Percentiles rank a stretch among this genome's conserved stretches.
Conservation (phyloP, 2,113 vertebrate species). For the Megatriorchis doriae region DNA sequence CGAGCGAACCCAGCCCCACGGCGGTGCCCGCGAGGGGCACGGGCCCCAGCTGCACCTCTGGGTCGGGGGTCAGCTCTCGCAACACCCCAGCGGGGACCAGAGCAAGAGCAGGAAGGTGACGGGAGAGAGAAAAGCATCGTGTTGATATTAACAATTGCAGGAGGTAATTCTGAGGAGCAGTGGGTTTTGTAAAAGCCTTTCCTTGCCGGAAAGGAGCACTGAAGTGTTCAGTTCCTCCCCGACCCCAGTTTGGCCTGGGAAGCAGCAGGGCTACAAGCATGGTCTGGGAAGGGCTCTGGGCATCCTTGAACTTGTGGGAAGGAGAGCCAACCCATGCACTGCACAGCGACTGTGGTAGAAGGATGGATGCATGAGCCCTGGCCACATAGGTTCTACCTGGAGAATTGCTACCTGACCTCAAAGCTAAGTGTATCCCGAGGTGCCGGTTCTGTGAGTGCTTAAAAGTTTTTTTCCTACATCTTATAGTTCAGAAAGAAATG, state of each 20-base stretch:
- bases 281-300: background rate
- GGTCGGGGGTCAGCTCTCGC: background rate
- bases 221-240: background rate
- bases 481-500: background rate
- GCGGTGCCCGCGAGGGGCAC: accelerated
- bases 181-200: background rate
- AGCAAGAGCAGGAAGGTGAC: background rate
- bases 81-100: accelerated
- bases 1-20: accelerated
- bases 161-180: background rate
- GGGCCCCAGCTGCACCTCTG: accelerated
- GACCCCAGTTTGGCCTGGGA: accelerated
- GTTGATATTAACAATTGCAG: background rate
- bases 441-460: background rate
- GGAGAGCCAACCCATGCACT: accelerated
- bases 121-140: background rate
- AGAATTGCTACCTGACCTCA: background rate
- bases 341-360: background rate
- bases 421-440: background rate
- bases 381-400: background rate
- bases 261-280: background rate
- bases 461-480: background rate
- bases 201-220: background rate
- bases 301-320: background rate
- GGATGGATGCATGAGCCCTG: background rate